Base-by-base conservation (phyloP, 1,140 invertebrate genomes). In the Drosophila lowei region DNA sequence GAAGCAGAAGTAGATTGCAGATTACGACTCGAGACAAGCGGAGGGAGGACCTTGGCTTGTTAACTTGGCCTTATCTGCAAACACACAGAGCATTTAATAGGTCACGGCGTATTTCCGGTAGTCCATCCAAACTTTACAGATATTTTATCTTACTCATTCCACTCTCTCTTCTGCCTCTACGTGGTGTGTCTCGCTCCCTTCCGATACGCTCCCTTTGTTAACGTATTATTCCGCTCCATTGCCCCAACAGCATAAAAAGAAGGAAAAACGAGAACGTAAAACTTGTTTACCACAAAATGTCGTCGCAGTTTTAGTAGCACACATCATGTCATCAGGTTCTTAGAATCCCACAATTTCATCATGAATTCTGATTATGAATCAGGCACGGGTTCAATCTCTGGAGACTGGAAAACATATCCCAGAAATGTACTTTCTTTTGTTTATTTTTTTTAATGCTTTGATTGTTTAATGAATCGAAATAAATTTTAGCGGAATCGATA, bases 261-360 rank as follows among this genome's bases (percentile, higher is more conserved):
- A 18, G 18, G 18, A 18, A 18, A 44, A 28, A 47, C 25, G 46
- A 63, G 46, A 81, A 59, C 30, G 38, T 56, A 44, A 72, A 80
- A 77, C 79, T 77, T 85, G 79, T 85, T 84, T 84, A 84, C 76
- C 61, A 57, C 79, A 55, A 74, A 53, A 46, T 60, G 47, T 65
- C 59, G 57, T 64, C 72, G 79, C 74, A 64, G 61, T 71, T 75
- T 43, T 68, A 30, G 62, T 62, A 57, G 71, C 79, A 63, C 79
- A 79, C 11, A 38, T 76, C 79, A 65, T 64, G 66, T 63, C 34
- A 38, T 38, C 66, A 61, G 70, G 56, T 84, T 84, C 79, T 66
- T 48, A 77, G 79, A 84, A 75, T 53, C 63, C 34, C 76, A 84
- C 23, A 23, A 23, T 85, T 84, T 84, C 79, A 84, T 84, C 79